phyloP scores from a whole-genome alignment of 2,888 invertebrate species.

The Nomada hirtipes region DNA sequence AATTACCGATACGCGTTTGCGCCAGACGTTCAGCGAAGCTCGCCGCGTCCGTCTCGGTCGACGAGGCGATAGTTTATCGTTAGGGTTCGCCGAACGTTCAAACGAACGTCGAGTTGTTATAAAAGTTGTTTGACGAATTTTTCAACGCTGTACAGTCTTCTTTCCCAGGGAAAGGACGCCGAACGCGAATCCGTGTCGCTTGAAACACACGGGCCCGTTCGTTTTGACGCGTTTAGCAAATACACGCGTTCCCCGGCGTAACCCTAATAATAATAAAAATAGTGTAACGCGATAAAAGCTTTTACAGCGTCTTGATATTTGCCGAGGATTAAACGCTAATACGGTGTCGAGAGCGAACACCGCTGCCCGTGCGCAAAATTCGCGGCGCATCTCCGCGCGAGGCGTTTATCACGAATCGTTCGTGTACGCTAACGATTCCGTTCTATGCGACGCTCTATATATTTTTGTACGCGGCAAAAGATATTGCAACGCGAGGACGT shows the following conservation, averaged over 20 bases:
- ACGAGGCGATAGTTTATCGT: background rate
- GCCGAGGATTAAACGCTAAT: background rate
- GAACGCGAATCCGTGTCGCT: too few relatives aligned
- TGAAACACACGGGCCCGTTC: too few relatives aligned
- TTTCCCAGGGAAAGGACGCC: too few relatives aligned
- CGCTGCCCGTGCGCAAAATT: background rate
- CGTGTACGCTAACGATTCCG: background rate
- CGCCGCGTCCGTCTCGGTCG: background rate
- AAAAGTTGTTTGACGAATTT: background rate
- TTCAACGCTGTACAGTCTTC: too few relatives aligned
- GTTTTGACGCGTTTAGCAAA: too few relatives aligned
- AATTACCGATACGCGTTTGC: too few relatives aligned
- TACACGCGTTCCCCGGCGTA: too few relatives aligned
- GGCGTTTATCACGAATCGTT: background rate
- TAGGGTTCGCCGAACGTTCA: background rate
- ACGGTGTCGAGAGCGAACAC: background rate
- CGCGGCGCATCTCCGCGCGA: background rate
- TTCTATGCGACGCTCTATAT: background rate
- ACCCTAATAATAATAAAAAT: too few relatives aligned
- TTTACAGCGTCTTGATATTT: constrained; percentile 14
- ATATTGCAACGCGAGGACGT: background rate
- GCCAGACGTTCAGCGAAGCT: background rate
- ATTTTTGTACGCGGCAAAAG: constrained; percentile 11
- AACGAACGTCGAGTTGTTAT: background rate
- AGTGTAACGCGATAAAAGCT: background rate